A percentile compares a stretch with the other conserved stretches of the same genome.
Conservation (phyloP, 2,888 invertebrate species). For the Heliconius erato region DNA sequence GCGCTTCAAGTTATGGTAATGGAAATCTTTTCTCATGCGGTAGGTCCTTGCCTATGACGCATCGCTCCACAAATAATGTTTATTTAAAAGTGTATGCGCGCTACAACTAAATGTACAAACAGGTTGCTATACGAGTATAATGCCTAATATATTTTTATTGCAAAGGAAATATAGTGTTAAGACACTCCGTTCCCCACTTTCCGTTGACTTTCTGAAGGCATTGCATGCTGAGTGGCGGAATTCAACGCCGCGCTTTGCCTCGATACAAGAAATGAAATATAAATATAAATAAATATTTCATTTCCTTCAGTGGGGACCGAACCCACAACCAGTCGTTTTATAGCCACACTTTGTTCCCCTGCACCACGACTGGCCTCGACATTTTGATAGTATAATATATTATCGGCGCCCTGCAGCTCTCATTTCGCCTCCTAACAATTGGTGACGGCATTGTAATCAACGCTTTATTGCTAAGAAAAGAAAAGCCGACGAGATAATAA, state of each 20-base stretch:
- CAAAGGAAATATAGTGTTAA: too few relatives aligned
- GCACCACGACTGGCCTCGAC: background rate
- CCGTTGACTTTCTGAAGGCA: too few relatives aligned
- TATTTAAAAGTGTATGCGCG: constrained; percentile 21
- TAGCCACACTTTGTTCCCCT: too few relatives aligned
- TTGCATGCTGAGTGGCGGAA: too few relatives aligned
- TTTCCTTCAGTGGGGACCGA: too few relatives aligned
- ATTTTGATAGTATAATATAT: constrained; percentile 57
- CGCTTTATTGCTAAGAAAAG: constrained; percentile 79
- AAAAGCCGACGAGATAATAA: constrained; percentile 77
- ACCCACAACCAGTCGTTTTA: too few relatives aligned
- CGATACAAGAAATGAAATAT: too few relatives aligned
- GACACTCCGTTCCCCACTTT: too few relatives aligned
- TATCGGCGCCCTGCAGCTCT: constrained; percentile 75
- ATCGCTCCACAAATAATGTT: constrained; percentile 33
- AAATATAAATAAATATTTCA: too few relatives aligned
- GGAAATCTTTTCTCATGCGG: constrained; percentile 38
- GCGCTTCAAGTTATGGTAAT: constrained; percentile 47
- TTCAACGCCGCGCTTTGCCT: too few relatives aligned
- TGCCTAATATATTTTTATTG: background rate
- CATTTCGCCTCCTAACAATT: constrained; percentile 66
- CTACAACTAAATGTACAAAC: constrained; percentile 14
- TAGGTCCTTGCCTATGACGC: constrained; percentile 35
- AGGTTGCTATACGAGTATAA: background rate
- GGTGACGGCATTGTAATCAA: constrained; percentile 76